phyloP scores from a whole-genome alignment of 2,888 invertebrate genomes.

The Halocaridina rubra region DNA sequence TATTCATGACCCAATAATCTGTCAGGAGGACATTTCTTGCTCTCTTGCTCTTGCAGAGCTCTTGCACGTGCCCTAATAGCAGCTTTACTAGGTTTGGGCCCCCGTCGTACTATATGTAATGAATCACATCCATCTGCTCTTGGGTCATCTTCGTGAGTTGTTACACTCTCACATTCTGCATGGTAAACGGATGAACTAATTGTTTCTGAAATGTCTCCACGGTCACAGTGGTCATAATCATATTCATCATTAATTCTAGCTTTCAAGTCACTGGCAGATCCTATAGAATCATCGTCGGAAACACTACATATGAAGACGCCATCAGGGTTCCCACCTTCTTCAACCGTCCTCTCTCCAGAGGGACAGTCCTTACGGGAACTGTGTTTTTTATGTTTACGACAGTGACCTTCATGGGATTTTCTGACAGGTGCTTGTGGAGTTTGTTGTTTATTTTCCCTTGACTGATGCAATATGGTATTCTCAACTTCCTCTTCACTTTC shows the following conservation, averaged over 20 bases:
- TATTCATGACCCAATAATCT: slow-evolving; percentile 79
- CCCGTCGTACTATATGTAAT: slow-evolving; percentile 26
- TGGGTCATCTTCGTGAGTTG: slow-evolving; percentile 65
- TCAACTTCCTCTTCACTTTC: slow-evolving; percentile 52
- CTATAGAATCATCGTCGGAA: slow-evolving; percentile 75
- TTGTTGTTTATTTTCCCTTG: neutral
- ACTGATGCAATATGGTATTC: neutral
- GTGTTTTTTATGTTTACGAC: slow-evolving; percentile 71
- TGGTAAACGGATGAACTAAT: slow-evolving; percentile 79
- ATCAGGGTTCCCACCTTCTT: slow-evolving; percentile 64
- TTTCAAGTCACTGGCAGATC: slow-evolving; percentile 78
- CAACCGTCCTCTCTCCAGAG: slow-evolving; percentile 63
- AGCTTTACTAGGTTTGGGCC: slow-evolving; percentile 53
- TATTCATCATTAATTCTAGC: slow-evolving; percentile 71
- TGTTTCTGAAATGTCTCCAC: slow-evolving; percentile 74
- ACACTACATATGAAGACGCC: slow-evolving; percentile 52
- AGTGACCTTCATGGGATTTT: neutral
- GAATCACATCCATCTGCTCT: slow-evolving; percentile 42
- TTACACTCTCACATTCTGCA: slow-evolving; percentile 78
- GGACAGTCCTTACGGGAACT: slow-evolving; percentile 72
- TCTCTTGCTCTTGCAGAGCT: slow-evolving; percentile 61
- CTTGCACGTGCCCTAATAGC: slow-evolving; percentile 62
- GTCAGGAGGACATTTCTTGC: slow-evolving; percentile 65
- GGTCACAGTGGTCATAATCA: slow-evolving; percentile 69
- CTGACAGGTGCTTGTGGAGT: neutral